Conservation (phyloP, 2,113 vertebrate genomes). For the Eclectus roratus region DNA sequence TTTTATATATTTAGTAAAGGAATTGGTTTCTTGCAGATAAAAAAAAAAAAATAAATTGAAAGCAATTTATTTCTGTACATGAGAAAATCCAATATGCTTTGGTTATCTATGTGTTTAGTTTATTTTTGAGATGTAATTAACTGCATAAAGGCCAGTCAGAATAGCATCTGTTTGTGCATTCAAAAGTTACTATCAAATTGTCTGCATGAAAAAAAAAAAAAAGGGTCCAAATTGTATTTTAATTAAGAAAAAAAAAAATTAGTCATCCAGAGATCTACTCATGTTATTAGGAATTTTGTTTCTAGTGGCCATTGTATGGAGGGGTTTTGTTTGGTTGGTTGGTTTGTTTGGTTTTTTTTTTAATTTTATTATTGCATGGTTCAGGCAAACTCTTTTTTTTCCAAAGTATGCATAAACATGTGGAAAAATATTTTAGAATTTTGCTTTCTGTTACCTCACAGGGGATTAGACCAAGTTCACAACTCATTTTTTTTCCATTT, state of each 20-base stretch:
- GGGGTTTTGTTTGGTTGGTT: not conserved
- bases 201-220: not conserved
- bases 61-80: not conserved
- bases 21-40: constrained; percentile 3
- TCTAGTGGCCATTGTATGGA: not conserved
- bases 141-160: not conserved
- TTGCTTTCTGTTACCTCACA: not conserved
- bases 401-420: not conserved
- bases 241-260: not conserved
- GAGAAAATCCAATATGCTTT: not conserved
- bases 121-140: not conserved
- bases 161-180: not conserved
- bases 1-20: not conserved
- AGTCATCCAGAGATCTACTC: not conserved
- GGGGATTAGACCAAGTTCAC: not conserved
- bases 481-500: not conserved
- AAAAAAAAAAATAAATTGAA: constrained; percentile 17
- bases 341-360: not conserved
- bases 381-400: not conserved
- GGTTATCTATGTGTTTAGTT: not conserved
- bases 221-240: not conserved
- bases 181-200: not conserved
- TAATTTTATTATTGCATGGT: not conserved
- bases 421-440: not conserved
- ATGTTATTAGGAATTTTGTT: not conserved